Evolutionary conservation across 1,140 invertebrate genomes (phyloP), one percentile per base, ranked within the genome.

Genomic region (Centruroides sculpturatus): DNA sequence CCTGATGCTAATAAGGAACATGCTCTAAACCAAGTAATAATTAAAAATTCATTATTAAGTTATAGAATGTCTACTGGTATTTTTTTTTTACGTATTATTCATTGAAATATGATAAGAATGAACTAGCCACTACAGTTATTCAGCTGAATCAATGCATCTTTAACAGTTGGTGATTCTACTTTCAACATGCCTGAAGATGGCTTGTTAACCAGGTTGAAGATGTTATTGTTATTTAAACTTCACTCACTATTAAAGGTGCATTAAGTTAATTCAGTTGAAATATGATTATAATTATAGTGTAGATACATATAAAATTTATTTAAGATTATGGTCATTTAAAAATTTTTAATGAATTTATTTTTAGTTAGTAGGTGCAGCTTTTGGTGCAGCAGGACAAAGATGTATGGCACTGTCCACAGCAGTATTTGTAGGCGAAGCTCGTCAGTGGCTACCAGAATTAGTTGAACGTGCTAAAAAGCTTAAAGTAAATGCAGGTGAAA

Each of bases 331-430:
- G 3, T 53, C 7, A 6, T 53, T 53, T 5, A 6, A 53, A 36
- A 8, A 23, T 23, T 36, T 36, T 34, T 34, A 53, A 53, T 36
- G 51, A 23, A 53, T 36, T 10, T 41, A 35, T 61, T 57, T 36
- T 23, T 41, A 75, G 68, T 78, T 99, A 50, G 83, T 88, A 36
- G 96, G 96, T 0, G 95, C 96, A 41, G 95, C 92, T 1, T 99
- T 98, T 76, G 97, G 96, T 1, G 83, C 83, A 55, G 83, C 82
- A 55, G 83, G 82, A 1, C 95, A 99, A 75, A 79, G 96, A 36
- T 99, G 97, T 70, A 99, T 99, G 97, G 97, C 97, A 3, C 80
- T 99, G 41, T 93, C 92, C 13, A 98, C 95, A 0, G 93, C 89
- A 7, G 83, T 99, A 3, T 94, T 99, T 76, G 96, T 99, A 4